These are phyloP conservation scores for Sparidentex hasta DNA, from an alignment of 2,797 vertebrate genomes.

Conservation along the genomic window DNA sequence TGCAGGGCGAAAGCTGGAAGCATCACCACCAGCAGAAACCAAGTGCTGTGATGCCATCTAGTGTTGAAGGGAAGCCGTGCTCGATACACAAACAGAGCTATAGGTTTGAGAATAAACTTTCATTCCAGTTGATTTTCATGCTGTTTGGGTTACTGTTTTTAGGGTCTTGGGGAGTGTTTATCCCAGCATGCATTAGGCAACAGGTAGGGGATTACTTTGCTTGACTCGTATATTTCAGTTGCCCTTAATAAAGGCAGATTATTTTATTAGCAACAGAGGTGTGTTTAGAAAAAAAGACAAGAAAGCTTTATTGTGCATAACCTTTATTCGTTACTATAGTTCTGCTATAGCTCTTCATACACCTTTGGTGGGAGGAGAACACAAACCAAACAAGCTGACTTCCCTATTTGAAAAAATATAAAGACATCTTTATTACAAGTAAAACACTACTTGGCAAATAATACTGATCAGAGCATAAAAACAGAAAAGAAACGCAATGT, in stretches of 20 bases:
- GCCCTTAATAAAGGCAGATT: too few relatives aligned
- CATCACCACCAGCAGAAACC: background rate
- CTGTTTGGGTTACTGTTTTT: background rate
- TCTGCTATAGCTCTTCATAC: slow-evolving; percentile 52
- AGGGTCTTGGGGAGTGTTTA: background rate
- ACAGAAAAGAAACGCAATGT: background rate
- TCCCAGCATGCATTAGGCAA: background rate
- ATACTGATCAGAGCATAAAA: slow-evolving; percentile 38
- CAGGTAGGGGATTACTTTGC: background rate
- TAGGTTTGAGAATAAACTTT: background rate
- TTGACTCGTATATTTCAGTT: too few relatives aligned
- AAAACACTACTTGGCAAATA: slow-evolving; percentile 32
- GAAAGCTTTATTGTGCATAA: slow-evolving; percentile 32
- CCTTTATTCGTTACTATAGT: slow-evolving; percentile 71
- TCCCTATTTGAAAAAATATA: slow-evolving; percentile 58
- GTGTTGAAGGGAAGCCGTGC: background rate
- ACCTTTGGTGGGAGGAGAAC: slow-evolving; percentile 49
- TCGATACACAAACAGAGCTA: background rate
- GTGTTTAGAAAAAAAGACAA: slow-evolving; percentile 21
- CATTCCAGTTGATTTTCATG: background rate
- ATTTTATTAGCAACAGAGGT: background rate
- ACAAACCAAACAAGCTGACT: slow-evolving; percentile 26
- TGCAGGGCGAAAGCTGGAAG: slow-evolving; percentile 46
- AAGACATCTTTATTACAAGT: slow-evolving; percentile 42
- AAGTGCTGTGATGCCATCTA: slow-evolving; percentile 26